Percentiles rank a stretch among this genome's conserved stretches.
phyloP scores from a whole-genome alignment of 35 echinoderm and acorn worm species.

The Ophioderma brevispina region DNA sequence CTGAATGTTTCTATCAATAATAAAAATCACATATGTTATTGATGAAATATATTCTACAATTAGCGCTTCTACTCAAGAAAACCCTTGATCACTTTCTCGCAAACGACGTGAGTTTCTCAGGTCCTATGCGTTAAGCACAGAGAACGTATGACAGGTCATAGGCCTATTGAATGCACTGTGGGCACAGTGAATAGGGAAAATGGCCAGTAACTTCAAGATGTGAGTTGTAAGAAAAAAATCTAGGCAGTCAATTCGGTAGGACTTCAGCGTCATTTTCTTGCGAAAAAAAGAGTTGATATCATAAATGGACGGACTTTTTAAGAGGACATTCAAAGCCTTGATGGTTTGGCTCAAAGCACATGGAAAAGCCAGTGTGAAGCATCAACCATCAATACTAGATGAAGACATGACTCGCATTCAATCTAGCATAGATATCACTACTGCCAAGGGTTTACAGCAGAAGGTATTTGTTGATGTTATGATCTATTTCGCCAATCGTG shows the following conservation, averaged over 20 bases:
- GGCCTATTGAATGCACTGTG: no score
- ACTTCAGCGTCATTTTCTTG: slow-evolving; percentile 18
- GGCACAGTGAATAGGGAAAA: no score
- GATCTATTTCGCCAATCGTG: slow-evolving; percentile 22
- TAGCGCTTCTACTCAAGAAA: no score
- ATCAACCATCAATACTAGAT: background rate
- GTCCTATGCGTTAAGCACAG: no score
- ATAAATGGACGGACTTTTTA: background rate
- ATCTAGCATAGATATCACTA: slow-evolving; percentile 11
- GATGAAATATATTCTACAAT: no score
- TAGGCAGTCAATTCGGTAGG: slow-evolving; percentile 5
- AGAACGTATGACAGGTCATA: no score
- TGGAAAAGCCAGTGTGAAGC: background rate
- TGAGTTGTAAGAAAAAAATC: slow-evolving; percentile 9
- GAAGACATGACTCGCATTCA: slow-evolving; percentile 32
- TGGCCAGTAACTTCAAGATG: no score
- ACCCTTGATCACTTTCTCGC: no score
- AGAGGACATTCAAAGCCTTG: slow-evolving; percentile 1
- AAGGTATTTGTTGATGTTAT: slow-evolving; percentile 53
- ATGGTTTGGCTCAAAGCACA: background rate
- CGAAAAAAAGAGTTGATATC: background rate
- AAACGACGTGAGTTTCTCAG: no score
- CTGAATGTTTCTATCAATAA: no score
- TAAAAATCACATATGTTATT: no score
- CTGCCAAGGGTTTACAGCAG: slow-evolving; percentile 8